phyloP scores from a whole-genome alignment of 2,888 invertebrate genomes.

The Drosophila emarginata region DNA sequence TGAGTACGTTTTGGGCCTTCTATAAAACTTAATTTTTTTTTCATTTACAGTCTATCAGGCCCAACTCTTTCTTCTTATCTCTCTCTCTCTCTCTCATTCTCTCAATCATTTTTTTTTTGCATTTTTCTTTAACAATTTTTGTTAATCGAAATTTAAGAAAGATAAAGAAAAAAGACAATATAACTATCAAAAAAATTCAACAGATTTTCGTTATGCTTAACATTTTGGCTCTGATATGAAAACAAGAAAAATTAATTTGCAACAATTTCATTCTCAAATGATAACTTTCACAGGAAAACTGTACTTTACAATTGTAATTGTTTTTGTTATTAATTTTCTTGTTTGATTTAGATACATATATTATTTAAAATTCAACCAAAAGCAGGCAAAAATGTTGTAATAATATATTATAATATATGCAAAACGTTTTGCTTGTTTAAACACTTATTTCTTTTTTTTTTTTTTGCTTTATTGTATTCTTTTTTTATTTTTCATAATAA shows the following conservation, averaged over 20 bases:
- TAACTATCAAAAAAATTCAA: slow-evolving; percentile 40
- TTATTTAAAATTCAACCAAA: slow-evolving; percentile 28
- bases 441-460: slow-evolving; percentile 16
- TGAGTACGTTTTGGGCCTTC: background rate
- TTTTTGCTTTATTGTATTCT: slow-evolving; percentile 48
- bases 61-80: background rate
- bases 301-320: slow-evolving; percentile 2
- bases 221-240: slow-evolving; percentile 4
- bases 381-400: slow-evolving; percentile 1
- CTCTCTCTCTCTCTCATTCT: background rate
- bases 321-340: background rate
- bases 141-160: slow-evolving; percentile 39
- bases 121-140: slow-evolving; percentile 47
- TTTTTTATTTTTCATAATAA: slow-evolving; percentile 73
- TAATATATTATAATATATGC: slow-evolving; percentile 10
- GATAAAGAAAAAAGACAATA: slow-evolving; percentile 14
- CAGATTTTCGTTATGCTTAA: slow-evolving; percentile 18
- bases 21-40: slow-evolving; percentile 21
- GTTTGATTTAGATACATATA: slow-evolving; percentile 9
- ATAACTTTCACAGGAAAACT: background rate
- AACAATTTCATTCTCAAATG: slow-evolving; percentile 2
- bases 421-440: slow-evolving; percentile 2
- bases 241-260: slow-evolving; percentile 3
- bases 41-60: slow-evolving; percentile 14
- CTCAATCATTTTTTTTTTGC: background rate